These are phyloP conservation scores for Pomatorhinus ruficollis DNA, from an alignment of 2,113 vertebrate genomes.

Conservation along the genomic window DNA sequence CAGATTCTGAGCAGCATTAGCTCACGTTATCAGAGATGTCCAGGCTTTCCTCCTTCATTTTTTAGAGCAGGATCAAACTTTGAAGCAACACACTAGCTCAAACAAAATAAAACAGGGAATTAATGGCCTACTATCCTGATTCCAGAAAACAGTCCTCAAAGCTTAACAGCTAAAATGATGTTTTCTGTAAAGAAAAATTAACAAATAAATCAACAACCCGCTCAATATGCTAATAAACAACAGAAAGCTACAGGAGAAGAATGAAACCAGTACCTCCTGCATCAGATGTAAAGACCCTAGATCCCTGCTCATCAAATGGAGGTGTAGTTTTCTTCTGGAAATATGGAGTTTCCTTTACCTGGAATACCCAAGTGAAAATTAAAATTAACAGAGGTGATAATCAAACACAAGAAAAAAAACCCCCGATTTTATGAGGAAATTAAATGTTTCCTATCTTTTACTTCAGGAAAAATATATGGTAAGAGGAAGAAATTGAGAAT, in stretches of 20 bases:
- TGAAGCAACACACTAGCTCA: neutral
- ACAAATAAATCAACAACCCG: neutral
- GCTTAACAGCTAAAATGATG: neutral
- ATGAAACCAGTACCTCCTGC: conserved; percentile 71
- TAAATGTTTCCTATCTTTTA: neutral
- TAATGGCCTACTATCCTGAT: neutral
- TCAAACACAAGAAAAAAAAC: neutral
- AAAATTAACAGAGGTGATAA: neutral
- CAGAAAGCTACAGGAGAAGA: neutral
- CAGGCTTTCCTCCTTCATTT: neutral
- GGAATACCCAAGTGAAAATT: conserved; percentile 21
- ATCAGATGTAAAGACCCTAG: conserved; percentile 83
- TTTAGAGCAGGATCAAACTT: neutral
- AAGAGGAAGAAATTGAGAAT: neutral
- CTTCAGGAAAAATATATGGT: neutral
- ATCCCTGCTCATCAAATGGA: conserved; percentile 86
- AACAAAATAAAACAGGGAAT: neutral
- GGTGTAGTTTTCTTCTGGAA: conserved; percentile 92
- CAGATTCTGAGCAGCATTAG: neutral
- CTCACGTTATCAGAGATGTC: neutral
- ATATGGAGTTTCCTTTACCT: conserved; percentile 91
- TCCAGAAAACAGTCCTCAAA: neutral
- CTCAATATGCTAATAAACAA: neutral
- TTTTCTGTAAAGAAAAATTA: neutral
- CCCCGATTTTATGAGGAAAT: neutral